phyloP scores from a whole-genome alignment of 2,797 vertebrate species.

The Knipowitschia caucasica region DNA sequence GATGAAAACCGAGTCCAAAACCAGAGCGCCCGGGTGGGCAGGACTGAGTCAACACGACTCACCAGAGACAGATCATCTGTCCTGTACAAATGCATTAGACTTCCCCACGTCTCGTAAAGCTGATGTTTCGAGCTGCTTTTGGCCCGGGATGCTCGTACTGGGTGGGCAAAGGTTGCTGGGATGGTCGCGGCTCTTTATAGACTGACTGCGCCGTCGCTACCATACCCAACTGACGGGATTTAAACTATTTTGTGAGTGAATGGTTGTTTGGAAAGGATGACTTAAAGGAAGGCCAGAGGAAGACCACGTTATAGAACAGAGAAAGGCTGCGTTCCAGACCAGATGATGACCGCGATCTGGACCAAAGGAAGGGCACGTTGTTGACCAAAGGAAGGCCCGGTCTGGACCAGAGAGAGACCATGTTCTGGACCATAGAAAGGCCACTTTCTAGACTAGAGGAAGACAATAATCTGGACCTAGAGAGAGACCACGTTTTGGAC shows the following conservation, averaged over 20 bases:
- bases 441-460: too few species aligned
- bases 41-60: conserved; percentile 67
- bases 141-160: conserved; percentile 33
- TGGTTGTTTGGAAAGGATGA: conserved; percentile 43
- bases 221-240: conserved; percentile 56
- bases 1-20: conserved; percentile 36
- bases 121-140: conserved; percentile 65
- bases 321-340: too few species aligned
- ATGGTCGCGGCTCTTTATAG: conserved; percentile 51
- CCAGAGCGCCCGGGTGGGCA: conserved; percentile 64
- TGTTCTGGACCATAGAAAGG: too few species aligned
- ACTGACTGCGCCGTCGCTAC: conserved; percentile 50
- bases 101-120: conserved; percentile 68
- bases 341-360: too few species aligned
- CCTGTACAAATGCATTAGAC: conserved; percentile 69
- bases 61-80: conserved; percentile 63
- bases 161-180: conserved; percentile 61
- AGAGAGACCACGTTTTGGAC: too few species aligned
- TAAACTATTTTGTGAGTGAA: conserved; percentile 69
- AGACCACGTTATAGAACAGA: too few species aligned
- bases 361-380: too few species aligned
- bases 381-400: too few species aligned
- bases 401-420: too few species aligned
- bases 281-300: conserved; percentile 37
- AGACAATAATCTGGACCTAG: too few species aligned